phyloP scores from a whole-genome alignment of 2,113 vertebrate genomes.

The Ctenomys sociabilis region DNA sequence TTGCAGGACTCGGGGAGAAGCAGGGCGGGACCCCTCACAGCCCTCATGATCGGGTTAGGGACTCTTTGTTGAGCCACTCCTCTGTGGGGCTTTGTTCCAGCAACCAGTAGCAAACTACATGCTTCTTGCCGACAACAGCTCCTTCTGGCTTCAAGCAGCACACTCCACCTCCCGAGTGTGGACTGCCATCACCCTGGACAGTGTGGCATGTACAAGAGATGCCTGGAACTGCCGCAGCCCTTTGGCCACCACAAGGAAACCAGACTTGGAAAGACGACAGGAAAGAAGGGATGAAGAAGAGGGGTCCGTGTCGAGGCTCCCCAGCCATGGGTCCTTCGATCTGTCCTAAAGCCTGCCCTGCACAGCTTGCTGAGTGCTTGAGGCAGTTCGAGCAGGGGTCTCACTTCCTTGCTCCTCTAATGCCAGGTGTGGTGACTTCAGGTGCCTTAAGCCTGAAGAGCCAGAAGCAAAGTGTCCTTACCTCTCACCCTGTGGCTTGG shows the following conservation, averaged over 20 bases:
- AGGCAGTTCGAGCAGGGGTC: background rate
- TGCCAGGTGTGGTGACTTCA: background rate
- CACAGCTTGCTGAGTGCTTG: background rate
- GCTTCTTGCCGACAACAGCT: background rate
- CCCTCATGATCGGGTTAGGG: too few relatives aligned
- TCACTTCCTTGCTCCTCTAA: background rate
- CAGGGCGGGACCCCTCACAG: too few relatives aligned
- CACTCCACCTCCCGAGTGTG: background rate
- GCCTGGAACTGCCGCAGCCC: background rate
- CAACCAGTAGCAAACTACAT: too few relatives aligned
- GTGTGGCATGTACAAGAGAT: background rate
- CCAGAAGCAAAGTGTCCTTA: background rate
- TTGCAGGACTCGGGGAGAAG: too few relatives aligned
- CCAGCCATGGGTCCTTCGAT: background rate
- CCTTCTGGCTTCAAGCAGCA: background rate
- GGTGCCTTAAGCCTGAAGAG: background rate
- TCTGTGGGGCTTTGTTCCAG: too few relatives aligned
- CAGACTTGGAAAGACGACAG: background rate
- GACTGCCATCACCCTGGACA: background rate
- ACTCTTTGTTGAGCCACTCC: too few relatives aligned
- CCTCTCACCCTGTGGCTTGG: background rate
- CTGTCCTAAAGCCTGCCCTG: background rate
- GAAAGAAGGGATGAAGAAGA: background rate
- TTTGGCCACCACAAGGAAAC: background rate
- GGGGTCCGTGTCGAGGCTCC: background rate